Percentiles rank a stretch among this genome's conserved stretches.
phyloP scores from a whole-genome alignment of 2,888 invertebrate genomes.

The Cactoblastis cactorum region DNA sequence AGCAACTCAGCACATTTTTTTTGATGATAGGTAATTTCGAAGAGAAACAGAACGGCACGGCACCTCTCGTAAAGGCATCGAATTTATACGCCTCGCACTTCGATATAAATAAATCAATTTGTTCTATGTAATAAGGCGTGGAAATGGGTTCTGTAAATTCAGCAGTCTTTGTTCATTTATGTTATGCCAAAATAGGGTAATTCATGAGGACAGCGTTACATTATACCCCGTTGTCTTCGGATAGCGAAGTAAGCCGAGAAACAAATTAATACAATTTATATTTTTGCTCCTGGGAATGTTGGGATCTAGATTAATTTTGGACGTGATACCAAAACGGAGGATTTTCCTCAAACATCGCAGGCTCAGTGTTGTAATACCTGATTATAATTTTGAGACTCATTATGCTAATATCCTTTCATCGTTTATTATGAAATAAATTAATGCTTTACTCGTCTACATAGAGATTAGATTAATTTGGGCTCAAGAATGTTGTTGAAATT shows the following conservation, averaged over 20 bases:
- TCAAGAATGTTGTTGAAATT: slow-evolving; percentile 37
- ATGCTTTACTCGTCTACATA: slow-evolving; percentile 28
- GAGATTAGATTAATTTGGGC: slow-evolving; percentile 40
- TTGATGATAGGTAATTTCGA: neutral
- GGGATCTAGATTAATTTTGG: neutral
- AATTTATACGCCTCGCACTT: slow-evolving; percentile 16
- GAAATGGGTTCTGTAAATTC: slow-evolving; percentile 17
- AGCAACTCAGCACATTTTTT: slow-evolving; percentile 4
- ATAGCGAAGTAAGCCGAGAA: slow-evolving; percentile 10
- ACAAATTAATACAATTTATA: slow-evolving; percentile 13
- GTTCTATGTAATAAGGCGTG: slow-evolving; percentile 21
- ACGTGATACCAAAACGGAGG: neutral
- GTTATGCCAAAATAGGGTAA: neutral
- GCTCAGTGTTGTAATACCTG: neutral
- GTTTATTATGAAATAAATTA: slow-evolving; percentile 19
- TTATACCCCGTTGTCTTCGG: neutral
- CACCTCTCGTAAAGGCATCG: slow-evolving; percentile 12
- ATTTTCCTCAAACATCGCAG: neutral
- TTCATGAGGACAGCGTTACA: slow-evolving; percentile 8
- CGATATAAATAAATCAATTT: slow-evolving; percentile 24
- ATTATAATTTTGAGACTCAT: slow-evolving; percentile 15
- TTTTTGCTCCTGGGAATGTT: neutral
- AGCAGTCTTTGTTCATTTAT: slow-evolving; percentile 9
- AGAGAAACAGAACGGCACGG: slow-evolving; percentile 1
- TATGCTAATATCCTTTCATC: slow-evolving; percentile 12